Conservation (phyloP, 2,797 vertebrate species). For the Iguana delicatissima region DNA sequence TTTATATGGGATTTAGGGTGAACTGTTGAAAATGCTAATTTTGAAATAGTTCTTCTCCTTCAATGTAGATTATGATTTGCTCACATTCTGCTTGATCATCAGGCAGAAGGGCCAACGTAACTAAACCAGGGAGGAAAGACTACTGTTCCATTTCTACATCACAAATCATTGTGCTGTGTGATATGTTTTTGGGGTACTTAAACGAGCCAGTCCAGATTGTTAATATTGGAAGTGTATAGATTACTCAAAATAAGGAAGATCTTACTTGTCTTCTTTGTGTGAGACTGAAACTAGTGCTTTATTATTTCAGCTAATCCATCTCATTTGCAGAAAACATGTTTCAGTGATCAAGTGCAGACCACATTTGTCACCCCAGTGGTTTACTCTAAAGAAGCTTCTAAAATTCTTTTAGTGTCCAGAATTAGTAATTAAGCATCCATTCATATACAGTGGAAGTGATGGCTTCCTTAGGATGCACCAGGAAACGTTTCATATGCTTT, state of each 20-base stretch:
- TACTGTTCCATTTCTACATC: not conserved
- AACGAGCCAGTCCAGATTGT: not conserved
- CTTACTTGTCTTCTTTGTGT: not conserved
- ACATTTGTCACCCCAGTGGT: not conserved
- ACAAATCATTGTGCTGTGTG: not conserved
- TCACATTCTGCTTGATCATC: not conserved
- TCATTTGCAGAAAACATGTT: not conserved
- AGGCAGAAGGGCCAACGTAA: not conserved
- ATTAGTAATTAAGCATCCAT: not conserved
- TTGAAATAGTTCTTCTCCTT: not conserved
- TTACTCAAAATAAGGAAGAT: not conserved
- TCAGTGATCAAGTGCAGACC: not conserved
- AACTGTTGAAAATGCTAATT: not conserved
- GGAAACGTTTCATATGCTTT: not conserved
- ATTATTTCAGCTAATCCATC: not conserved
- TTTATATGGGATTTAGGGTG: not conserved
- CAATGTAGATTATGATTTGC: not conserved
- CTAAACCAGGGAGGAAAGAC: not conserved
- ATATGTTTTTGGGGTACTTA: not conserved
- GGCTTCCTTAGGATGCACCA: not conserved
- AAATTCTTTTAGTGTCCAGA: not conserved
- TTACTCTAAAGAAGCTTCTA: not conserved
- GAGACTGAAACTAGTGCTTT: not conserved
- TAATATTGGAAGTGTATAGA: not conserved
- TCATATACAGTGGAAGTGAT: not conserved